Evolutionary conservation across 2,888 invertebrate genomes (phyloP).

Genomic region (Eupeodes luniger): DNA sequence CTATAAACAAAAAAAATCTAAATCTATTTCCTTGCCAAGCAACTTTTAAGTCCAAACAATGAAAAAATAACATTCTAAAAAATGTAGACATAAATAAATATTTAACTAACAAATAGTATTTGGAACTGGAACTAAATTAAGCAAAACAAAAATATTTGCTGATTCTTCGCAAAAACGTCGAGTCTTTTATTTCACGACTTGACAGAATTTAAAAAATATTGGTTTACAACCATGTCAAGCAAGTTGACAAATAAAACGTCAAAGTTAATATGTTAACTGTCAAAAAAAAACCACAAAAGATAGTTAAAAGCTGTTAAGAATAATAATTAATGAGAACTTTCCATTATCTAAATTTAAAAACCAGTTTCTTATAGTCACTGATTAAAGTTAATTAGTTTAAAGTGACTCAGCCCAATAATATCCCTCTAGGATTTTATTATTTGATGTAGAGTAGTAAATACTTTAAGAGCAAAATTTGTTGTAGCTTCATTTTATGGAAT

Average conservation of each 20-base stretch:
- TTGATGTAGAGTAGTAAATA: not conserved
- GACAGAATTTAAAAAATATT: too few relatives aligned
- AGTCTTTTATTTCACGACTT: too few relatives aligned
- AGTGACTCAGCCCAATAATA: not conserved
- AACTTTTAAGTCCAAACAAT: not conserved
- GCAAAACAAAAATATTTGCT: not conserved
- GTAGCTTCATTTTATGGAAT: not conserved
- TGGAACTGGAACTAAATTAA: not conserved
- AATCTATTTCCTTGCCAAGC: conserved; percentile 20
- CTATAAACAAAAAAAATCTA: conserved; percentile 5
- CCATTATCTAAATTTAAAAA: conserved; percentile 5
- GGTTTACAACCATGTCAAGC: too few relatives aligned
- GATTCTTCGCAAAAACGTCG: conserved; percentile 8
- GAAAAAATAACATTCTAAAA: conserved; percentile 5
- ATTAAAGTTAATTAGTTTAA: not conserved
- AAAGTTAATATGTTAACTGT: conserved; percentile 9
- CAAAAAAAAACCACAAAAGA: conserved; percentile 7
- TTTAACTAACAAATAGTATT: too few relatives aligned
- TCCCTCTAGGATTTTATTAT: not conserved
- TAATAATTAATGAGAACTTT: not conserved
- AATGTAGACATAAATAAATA: not conserved
- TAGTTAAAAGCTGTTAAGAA: conserved; percentile 1
- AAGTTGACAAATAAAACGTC: not conserved
- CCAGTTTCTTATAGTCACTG: not conserved
- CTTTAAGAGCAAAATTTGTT: not conserved